These are phyloP conservation scores for Tetrapedia diversipes DNA, from an alignment of 2,888 invertebrate species.

Conservation along the genomic window DNA sequence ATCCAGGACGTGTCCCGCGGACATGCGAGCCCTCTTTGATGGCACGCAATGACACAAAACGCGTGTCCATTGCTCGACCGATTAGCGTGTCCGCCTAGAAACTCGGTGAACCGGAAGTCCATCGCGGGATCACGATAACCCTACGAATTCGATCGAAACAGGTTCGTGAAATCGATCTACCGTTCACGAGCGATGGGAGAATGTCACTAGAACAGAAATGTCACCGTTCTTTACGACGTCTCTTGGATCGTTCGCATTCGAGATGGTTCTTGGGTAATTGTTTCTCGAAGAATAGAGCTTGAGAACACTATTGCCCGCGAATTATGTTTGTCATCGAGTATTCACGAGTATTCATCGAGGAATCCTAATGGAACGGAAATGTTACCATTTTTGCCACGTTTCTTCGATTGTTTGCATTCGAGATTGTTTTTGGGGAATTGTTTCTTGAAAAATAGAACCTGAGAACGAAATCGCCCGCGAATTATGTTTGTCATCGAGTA, in stretches of 20 bases:
- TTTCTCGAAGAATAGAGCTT: no score
- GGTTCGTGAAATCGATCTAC: constrained; percentile 2
- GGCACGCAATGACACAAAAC: constrained; percentile 34
- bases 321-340: no score
- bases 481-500: no score
- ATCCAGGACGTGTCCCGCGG: background rate
- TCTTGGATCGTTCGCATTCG: no score
- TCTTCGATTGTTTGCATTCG: no score
- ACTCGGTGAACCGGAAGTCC: constrained; percentile 2
- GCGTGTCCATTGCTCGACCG: constrained; percentile 2
- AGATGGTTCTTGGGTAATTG: no score
- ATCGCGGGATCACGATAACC: background rate
- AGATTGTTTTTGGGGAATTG: no score
- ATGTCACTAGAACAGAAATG: background rate
- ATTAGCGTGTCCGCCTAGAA: constrained; percentile 14
- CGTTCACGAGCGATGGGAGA: no score
- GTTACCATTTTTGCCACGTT: background rate
- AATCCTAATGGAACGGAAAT: background rate
- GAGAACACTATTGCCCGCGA: no score
- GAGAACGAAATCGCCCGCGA: no score
- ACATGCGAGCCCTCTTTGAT: constrained; percentile 17
- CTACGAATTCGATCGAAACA: background rate
- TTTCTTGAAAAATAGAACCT: no score
- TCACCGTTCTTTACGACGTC: background rate
- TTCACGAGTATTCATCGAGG: no score